Base-by-base conservation (phyloP, 2,888 invertebrate genomes). In the Apocheima hispidaria region DNA sequence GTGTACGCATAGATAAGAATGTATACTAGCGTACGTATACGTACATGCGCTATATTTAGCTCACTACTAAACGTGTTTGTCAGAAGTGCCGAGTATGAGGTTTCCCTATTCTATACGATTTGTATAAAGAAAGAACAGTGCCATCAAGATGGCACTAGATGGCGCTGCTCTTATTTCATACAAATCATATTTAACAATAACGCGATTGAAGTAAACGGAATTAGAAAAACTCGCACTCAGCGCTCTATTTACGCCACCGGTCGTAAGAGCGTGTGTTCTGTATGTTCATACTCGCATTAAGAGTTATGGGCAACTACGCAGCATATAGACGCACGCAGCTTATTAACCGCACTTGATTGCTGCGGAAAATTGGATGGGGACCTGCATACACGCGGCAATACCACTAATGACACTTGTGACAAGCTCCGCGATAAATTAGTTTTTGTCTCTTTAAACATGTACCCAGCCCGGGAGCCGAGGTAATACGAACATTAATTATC, bases 271-370 rank as follows among this genome's bases (percentile, higher is more conserved):
- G 53, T 60, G 64, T 66, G 57, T 63, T 28, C 61, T 59, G 41
- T 60, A 48, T 56, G 33, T 35, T 10, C 55, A 55, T 54, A n/a
- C 48, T 51, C 53, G n/a, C n/a, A n/a, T n/a, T n/a, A n/a, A 38
- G 60, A 65, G 58, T 61, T 61, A 66, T 64, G 67, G 72, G 75
- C 78, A 73, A 75, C 73, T 75, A 79, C 77, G 77, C 77, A 78
- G 79, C 75, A 72, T 79, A n/a, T n/a, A n/a, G n/a, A 76, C 73
- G 72, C 74, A 72, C 74, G 74, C 75, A 76, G 75, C 81, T 83
- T 84, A 86, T 84, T 87, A 87, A 82, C 83, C 74, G 75, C 81
- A 79, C 80, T 82, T 86, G 84, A 87, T 87, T 85, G 82, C 81
- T 74, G 77, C 73, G 71, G 81, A 78, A 82, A 85, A 86, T 87